Conservation (phyloP, 2,888 invertebrate genomes). For the Leucania comma region DNA sequence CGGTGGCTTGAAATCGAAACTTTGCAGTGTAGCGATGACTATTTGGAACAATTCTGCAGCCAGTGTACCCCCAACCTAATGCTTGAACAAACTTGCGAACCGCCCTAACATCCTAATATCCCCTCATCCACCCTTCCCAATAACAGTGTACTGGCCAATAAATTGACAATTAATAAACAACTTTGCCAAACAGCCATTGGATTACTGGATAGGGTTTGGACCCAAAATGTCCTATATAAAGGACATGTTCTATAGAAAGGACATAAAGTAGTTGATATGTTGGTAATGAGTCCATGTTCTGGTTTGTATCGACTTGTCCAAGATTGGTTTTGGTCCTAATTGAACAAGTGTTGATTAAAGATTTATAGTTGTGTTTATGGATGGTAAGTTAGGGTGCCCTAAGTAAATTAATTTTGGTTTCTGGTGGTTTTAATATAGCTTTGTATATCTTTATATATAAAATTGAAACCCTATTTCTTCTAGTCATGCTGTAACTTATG, state of each 20-base stretch:
- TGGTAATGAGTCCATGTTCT: constrained; percentile 21
- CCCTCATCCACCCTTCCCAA: constrained; percentile 50
- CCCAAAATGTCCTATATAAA: constrained; percentile 28
- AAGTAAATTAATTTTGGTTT: neutral
- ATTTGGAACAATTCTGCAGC: no score
- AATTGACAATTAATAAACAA: constrained; percentile 68
- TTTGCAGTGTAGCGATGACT: no score
- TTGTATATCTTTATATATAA: no score
- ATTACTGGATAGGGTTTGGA: constrained; percentile 28
- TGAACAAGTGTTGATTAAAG: constrained; percentile 22
- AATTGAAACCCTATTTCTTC: no score
- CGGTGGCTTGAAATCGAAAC: no score
- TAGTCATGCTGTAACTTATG: no score
- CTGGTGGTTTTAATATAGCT: neutral
- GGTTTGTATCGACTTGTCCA: constrained; percentile 17
- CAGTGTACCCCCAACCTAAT: neutral
- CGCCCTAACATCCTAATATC: constrained; percentile 18
- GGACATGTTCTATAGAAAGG: constrained; percentile 12
- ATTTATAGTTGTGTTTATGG: neutral
- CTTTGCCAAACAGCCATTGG: constrained; percentile 49
- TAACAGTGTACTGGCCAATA: constrained; percentile 62
- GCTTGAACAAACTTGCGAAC: constrained; percentile 4
- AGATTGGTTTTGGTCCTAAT: constrained; percentile 31
- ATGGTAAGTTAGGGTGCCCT: neutral
- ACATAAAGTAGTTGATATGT: constrained; percentile 25